These are phyloP conservation scores for Platycheirus albimanus DNA, from an alignment of 2,888 invertebrate species.

Conservation along the genomic window DNA sequence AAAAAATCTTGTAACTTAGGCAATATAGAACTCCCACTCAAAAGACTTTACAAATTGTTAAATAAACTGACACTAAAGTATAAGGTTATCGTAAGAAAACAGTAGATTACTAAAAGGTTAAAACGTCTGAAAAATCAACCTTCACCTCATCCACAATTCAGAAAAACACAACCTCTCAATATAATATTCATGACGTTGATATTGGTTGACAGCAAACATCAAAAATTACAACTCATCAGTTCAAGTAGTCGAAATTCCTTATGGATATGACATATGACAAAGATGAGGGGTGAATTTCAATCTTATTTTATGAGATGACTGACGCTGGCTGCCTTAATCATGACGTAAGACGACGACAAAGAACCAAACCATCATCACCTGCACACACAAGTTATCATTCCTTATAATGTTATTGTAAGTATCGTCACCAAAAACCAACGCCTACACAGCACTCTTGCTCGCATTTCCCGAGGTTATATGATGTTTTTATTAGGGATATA, in stretches of 20 bases:
- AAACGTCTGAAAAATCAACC: no score
- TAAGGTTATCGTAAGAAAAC: no score
- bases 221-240: no score
- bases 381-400: neutral
- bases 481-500: slow-evolving; percentile 8
- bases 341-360: slow-evolving; percentile 4
- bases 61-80: no score
- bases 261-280: neutral
- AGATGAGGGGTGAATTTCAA: neutral
- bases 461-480: neutral
- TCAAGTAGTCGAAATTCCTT: slow-evolving; percentile 3
- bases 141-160: neutral
- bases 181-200: slow-evolving; percentile 14
- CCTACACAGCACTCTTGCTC: neutral
- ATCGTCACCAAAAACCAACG: neutral
- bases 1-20: no score
- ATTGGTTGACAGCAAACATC: no score
- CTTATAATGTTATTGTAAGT: neutral
- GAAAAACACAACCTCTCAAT: no score
- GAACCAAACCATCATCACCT: neutral
- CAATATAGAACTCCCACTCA: no score
- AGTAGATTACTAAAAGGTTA: no score
- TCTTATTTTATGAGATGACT: slow-evolving; percentile 1
- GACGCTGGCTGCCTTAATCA: neutral
- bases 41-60: no score